Evolutionary conservation across 2,797 vertebrate species (phyloP).

Genomic region (Siniperca obscura): DNA sequence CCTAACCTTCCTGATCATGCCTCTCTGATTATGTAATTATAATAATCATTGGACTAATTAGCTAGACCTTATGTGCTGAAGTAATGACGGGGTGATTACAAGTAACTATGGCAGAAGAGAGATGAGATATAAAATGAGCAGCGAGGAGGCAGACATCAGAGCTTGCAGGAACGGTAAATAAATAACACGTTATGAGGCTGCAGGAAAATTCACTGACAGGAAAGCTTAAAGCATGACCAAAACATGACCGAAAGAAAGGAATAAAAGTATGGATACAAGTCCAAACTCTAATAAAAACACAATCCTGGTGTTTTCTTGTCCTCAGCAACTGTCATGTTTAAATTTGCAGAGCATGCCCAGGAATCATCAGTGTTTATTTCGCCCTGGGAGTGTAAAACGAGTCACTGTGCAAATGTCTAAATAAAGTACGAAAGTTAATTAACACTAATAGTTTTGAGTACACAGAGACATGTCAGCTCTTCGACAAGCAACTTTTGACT

Average conservation of each 20-base stretch:
- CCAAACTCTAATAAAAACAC: conserved; percentile 41
- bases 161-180: conserved; percentile 43
- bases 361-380: conserved; percentile 40
- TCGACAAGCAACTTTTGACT: not conserved
- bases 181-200: conserved; percentile 45
- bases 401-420: not conserved
- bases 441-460: not conserved
- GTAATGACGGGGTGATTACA: conserved; percentile 68
- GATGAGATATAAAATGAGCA: conserved; percentile 13
- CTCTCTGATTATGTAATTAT: conserved; percentile 75
- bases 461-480: not conserved
- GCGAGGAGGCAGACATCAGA: conserved; percentile 27
- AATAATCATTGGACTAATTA: conserved; percentile 77
- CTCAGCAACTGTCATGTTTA: conserved; percentile 55
- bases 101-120: conserved; percentile 39
- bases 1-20: conserved; percentile 64
- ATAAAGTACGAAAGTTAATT: not conserved
- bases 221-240: conserved; percentile 52
- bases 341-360: conserved; percentile 42
- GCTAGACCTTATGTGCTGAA: conserved; percentile 55
- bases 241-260: conserved; percentile 53
- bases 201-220: conserved; percentile 45
- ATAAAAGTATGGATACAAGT: conserved; percentile 21
- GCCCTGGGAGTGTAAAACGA: not conserved
- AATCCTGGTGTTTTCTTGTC: conserved; percentile 27